These are phyloP conservation scores for Pangasius sanitwongsei DNA, from an alignment of 2,797 vertebrate genomes.

Conservation along the genomic window DNA sequence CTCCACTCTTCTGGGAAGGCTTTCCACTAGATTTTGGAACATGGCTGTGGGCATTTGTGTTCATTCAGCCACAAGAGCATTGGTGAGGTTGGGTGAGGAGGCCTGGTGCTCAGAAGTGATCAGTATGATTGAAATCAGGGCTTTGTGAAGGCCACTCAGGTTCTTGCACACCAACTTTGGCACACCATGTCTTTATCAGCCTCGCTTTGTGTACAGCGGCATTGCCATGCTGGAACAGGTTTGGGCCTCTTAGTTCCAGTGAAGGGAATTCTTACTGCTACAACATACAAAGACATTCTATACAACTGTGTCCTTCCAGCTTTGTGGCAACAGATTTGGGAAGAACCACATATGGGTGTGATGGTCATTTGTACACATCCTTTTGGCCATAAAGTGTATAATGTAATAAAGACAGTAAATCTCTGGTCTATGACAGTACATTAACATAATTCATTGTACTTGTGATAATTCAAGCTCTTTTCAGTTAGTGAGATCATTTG, in stretches of 20 bases:
- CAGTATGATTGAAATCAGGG: neutral
- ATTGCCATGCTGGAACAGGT: neutral
- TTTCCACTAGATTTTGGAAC: neutral
- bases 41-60: neutral
- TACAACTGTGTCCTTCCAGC: neutral
- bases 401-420: neutral
- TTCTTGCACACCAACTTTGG: neutral
- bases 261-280: neutral
- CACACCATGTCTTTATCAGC: neutral
- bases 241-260: neutral
- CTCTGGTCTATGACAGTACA: neutral
- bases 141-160: neutral
- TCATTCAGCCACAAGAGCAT: neutral
- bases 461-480: neutral
- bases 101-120: neutral
- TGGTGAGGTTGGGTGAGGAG: neutral
- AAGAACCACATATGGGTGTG: no score
- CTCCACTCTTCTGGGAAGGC: neutral
- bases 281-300: neutral
- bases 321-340: neutral
- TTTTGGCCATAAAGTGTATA: neutral
- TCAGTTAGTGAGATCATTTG: no score
- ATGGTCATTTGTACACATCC: neutral
- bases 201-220: neutral
- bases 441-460: neutral